Percentiles rank a stretch among this genome's conserved stretches.
Conservation (phyloP, 2,888 invertebrate genomes). For the Helicoverpa assulta region DNA sequence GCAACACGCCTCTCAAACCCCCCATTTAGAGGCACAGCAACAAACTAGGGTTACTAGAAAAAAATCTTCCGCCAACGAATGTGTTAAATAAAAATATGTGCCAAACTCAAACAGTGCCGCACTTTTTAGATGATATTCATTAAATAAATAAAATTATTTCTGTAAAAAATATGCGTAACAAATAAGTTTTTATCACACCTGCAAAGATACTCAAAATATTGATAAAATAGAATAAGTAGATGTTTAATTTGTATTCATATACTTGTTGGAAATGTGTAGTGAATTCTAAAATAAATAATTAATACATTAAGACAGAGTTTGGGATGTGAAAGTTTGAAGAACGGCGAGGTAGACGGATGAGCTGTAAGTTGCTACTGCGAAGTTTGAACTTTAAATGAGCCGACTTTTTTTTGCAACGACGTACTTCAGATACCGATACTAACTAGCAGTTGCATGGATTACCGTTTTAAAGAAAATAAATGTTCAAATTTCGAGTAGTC, state of each 20-base stretch:
- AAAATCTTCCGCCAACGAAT: slow-evolving; percentile 69
- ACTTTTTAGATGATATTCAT: slow-evolving; percentile 18
- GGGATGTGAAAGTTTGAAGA: slow-evolving; percentile 25
- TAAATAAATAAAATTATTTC: slow-evolving; percentile 2
- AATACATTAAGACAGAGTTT: slow-evolving; percentile 15
- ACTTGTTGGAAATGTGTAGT: slow-evolving; percentile 19
- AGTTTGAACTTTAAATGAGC: slow-evolving; percentile 41
- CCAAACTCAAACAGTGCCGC: slow-evolving; percentile 51
- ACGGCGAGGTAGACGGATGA: slow-evolving; percentile 13
- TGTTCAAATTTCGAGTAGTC: no score
- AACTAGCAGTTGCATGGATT: slow-evolving; percentile 4
- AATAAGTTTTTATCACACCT: slow-evolving; percentile 6
- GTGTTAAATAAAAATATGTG: slow-evolving; percentile 60
- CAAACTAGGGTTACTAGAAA: slow-evolving; percentile 44
- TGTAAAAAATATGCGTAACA: slow-evolving; percentile 5
- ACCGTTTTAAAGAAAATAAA: not conserved
- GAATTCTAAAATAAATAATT: slow-evolving; percentile 14
- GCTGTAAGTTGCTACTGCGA: slow-evolving; percentile 10
- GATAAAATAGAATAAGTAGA: slow-evolving; percentile 22
- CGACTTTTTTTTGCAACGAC: slow-evolving; percentile 36
- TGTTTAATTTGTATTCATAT: slow-evolving; percentile 24
- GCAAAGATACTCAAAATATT: slow-evolving; percentile 6
- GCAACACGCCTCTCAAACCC: slow-evolving; percentile 86
- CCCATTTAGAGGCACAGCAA: slow-evolving; percentile 74
- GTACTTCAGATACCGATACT: not conserved